Conservation (phyloP, 2,797 vertebrate species). For the Neomorphus geoffroyi region DNA sequence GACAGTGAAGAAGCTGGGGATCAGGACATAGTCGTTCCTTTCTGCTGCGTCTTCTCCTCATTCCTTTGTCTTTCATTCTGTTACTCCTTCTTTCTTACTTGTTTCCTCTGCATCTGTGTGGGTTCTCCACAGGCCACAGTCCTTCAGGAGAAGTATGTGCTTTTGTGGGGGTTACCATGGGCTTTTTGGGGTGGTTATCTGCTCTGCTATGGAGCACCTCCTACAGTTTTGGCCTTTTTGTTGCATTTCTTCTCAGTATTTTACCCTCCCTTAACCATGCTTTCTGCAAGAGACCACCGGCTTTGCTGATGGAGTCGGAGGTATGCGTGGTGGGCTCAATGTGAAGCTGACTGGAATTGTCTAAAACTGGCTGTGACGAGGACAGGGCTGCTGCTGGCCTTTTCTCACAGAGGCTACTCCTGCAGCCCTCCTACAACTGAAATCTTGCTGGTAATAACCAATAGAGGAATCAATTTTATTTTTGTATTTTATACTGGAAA, state of each 20-base stretch:
- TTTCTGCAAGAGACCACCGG: not conserved
- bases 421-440: fast-evolving
- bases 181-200: not conserved
- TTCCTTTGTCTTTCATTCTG: not conserved
- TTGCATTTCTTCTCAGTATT: not conserved
- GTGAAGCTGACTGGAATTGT: fast-evolving
- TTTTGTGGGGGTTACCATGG: not conserved
- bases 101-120: not conserved
- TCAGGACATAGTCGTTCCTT: not conserved
- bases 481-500: no score
- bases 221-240: not conserved
- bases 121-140: not conserved
- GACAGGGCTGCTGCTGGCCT: not conserved
- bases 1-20: not conserved
- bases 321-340: not conserved
- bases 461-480: not conserved
- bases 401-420: not conserved
- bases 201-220: fast-evolving
- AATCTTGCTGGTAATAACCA: not conserved
- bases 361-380: not conserved
- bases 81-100: not conserved
- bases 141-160: not conserved
- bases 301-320: not conserved
- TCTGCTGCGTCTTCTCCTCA: not conserved
- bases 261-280: not conserved